Base-by-base conservation (phyloP, 2,888 invertebrate genomes). In the Acleris literana region DNA sequence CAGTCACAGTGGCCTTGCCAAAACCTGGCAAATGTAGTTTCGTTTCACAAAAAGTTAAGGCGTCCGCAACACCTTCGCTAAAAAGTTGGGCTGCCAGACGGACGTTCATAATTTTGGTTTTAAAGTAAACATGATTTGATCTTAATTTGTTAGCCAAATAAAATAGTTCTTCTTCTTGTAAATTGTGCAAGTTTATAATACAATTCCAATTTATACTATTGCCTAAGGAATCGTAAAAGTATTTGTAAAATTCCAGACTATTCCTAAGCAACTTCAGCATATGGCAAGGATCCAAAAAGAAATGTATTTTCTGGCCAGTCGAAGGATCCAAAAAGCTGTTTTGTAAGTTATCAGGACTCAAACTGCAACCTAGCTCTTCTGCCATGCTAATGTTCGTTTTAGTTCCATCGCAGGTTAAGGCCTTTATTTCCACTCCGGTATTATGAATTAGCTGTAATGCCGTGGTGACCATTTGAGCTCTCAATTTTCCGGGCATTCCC, bases 241-340 rank as follows among this genome's bases (percentile, higher is more conserved):
- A 67, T 39, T 56, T 39, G 18, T 68, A 70, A 59, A 60, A n/a
- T 44, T 63, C 62, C n/a, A 69, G 70, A 20, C 55, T 18, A 62
- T 72, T 72, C 48, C 72, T 51, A 9, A 70, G 43, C 5, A 70
- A 64, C 63, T 72, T 73, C 25, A 73, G 13, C 69, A 73, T 70
- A 53, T 74, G 72, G 20, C 68, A 56, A 1, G 71, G 70, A 56
- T 74, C 71, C 43, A 69, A 52, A 64, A 71, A 71, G 11, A 29
- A 68, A 64, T 48, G 49, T 16, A 64, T 20, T 49, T 66, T 59
- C 58, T 71, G 68, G 1, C 70, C 71, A 9, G 69, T 56, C 9
- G 44, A 29, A 1, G 71, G 64, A 46, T 72, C 69, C 46, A 69
- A 22, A 57, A 72, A 62, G 7, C 57, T 64, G 13, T 70, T 70